A percentile compares a stretch with the other conserved stretches of the same genome.
Conservation (phyloP, 2,888 invertebrate species). For the Leucoma salicis region DNA sequence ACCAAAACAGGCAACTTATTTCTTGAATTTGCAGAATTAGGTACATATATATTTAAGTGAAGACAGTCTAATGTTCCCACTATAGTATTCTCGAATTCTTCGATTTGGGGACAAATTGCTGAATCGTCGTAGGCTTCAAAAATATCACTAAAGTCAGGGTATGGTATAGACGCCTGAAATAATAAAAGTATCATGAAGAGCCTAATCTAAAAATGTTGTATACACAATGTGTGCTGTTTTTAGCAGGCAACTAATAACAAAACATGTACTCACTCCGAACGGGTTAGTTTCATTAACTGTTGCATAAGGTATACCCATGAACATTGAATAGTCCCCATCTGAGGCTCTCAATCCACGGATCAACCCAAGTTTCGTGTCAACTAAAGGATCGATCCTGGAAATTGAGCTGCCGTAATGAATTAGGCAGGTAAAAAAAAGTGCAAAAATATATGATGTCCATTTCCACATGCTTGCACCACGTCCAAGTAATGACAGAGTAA, state of each 20-base stretch:
- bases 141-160: slow-evolving; percentile 40
- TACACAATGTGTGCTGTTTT: background rate
- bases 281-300: slow-evolving; percentile 46
- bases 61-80: slow-evolving; percentile 50
- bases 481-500: background rate
- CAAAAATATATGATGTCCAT: slow-evolving; percentile 9
- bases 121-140: slow-evolving; percentile 56
- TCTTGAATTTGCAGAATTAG: slow-evolving; percentile 39
- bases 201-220: background rate
- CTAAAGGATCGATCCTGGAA: slow-evolving; percentile 47
- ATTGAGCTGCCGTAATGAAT: slow-evolving; percentile 22
- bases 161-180: slow-evolving; percentile 46
- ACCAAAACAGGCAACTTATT: slow-evolving; percentile 50
- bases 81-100: slow-evolving; percentile 34
- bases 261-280: slow-evolving; percentile 49
- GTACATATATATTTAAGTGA: slow-evolving; percentile 52
- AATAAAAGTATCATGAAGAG: background rate
- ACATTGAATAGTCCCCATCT: slow-evolving; percentile 55
- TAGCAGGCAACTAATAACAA: background rate
- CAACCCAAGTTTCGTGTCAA: slow-evolving; percentile 45
- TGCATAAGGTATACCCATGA: slow-evolving; percentile 60
- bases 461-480: slow-evolving; percentile 19
- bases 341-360: slow-evolving; percentile 48
- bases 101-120: slow-evolving; percentile 50
- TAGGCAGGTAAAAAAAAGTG: slow-evolving; percentile 18